Percentiles rank a stretch among this genome's conserved stretches.
Conservation (phyloP, 1,140 invertebrate species). For the Trachymyrmex septentrionalis region DNA sequence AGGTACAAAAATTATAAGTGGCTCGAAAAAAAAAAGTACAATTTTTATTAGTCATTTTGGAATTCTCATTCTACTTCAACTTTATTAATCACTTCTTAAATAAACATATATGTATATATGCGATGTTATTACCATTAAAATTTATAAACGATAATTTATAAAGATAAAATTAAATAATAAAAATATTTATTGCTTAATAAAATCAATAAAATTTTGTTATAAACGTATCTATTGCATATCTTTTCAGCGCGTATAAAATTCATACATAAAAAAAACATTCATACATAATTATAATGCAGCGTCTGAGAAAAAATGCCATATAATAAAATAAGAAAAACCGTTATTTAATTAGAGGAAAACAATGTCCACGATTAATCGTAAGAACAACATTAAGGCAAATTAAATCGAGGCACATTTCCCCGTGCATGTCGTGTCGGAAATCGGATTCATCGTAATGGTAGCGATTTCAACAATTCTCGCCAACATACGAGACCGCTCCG, state of each 20-base stretch:
- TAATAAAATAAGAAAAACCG: neutral
- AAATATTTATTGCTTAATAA: neutral
- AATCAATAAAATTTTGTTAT: neutral
- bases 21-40: neutral
- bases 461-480: constrained; percentile 11
- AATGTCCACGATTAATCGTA: neutral
- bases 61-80: neutral
- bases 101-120: too few species aligned
- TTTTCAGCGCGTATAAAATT: neutral
- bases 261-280: neutral
- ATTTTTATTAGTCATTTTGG: neutral
- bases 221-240: neutral
- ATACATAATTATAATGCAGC: neutral
- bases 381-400: constrained; percentile 14
- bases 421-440: neutral
- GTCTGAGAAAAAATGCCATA: neutral
- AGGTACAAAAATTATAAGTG: neutral
- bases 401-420: neutral
- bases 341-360: neutral
- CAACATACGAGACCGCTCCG: constrained; percentile 14
- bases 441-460: constrained; percentile 11
- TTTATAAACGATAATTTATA: neutral
- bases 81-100: neutral
- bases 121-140: neutral
- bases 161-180: neutral